Percentiles rank a stretch among this genome's conserved stretches.
phyloP scores from a whole-genome alignment of 1,140 invertebrate genomes.

The Papilio xuthus region DNA sequence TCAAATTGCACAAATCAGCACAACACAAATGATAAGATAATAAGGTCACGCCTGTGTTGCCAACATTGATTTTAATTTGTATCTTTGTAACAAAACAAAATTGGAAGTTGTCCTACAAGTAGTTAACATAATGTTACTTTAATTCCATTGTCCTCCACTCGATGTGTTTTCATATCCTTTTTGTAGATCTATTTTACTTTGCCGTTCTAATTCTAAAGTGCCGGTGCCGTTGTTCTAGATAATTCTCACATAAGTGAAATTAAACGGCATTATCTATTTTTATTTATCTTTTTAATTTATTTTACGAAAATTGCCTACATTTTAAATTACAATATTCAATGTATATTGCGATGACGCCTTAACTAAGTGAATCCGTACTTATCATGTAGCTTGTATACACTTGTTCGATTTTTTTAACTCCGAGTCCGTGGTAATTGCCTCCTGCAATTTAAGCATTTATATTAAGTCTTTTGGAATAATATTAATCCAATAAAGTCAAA shows the following conservation, averaged over 20 bases:
- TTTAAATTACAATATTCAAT: constrained; percentile 61
- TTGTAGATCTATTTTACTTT: neutral
- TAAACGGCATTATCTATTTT: constrained; percentile 74
- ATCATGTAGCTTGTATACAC: constrained; percentile 67
- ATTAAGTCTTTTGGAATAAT: constrained; percentile 26
- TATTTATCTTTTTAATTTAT: constrained; percentile 75
- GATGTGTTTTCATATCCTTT: neutral
- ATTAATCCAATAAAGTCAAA: neutral
- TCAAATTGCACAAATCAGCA: neutral
- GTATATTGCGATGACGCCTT: constrained; percentile 59
- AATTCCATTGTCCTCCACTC: neutral
- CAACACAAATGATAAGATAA: constrained; percentile 11
- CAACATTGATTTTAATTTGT: neutral
- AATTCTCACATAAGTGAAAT: constrained; percentile 40
- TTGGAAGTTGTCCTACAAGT: neutral
- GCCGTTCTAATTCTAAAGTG: neutral
- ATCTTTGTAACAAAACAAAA: neutral
- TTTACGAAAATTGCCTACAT: constrained; percentile 32
- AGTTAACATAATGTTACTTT: neutral
- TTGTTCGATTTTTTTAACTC: constrained; percentile 59
- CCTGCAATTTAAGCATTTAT: constrained; percentile 39
- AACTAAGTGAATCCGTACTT: constrained; percentile 40
- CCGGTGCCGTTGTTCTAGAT: neutral
- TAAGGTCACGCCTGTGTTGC: constrained; percentile 1
- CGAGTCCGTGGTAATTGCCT: constrained; percentile 39